A percentile compares a stretch with the other conserved stretches of the same genome.
Evolutionary conservation across 1,140 invertebrate genomes (phyloP).

Genomic region (Drosophila suzukii): DNA sequence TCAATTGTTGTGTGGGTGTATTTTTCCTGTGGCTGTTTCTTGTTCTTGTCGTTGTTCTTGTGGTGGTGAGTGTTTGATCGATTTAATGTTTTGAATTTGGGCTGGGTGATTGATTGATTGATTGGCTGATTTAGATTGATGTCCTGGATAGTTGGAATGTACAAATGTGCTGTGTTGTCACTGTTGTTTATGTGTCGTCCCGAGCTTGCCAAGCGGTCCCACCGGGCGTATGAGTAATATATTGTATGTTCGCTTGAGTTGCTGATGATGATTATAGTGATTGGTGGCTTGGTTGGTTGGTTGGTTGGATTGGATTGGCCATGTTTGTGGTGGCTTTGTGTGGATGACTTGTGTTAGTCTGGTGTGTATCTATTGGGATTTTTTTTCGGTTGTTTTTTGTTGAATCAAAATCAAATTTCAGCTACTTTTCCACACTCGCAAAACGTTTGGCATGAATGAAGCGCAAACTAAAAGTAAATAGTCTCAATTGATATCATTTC

Average conservation of each 20-base stretch:
- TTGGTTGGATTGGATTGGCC: conserved; percentile 2
- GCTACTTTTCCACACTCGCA: conserved; percentile 50
- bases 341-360: conserved; percentile 37
- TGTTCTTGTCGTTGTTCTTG: conserved; percentile 9
- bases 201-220: conserved; percentile 19
- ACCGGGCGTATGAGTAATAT: conserved; percentile 58
- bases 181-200: conserved; percentile 31
- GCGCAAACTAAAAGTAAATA: conserved; percentile 73
- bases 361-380: conserved; percentile 27
- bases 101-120: conserved; percentile 54
- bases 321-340: conserved; percentile 22
- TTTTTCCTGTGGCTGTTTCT: conserved; percentile 28
- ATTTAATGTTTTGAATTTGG: conserved; percentile 63
- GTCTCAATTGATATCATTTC: conserved; percentile 38
- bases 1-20: conserved; percentile 45
- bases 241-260: conserved; percentile 28
- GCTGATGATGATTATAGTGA: conserved; percentile 40
- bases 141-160: conserved; percentile 50
- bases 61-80: conserved; percentile 54
- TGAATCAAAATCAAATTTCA: conserved; percentile 84
- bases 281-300: conserved; percentile 17
- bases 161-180: conserved; percentile 48
- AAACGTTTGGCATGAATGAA: conserved; percentile 68
- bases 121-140: conserved; percentile 49
- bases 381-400: conserved; percentile 22